Evolutionary conservation across 2,797 vertebrate genomes (phyloP).

Genomic region (Myotis findleyi): DNA sequence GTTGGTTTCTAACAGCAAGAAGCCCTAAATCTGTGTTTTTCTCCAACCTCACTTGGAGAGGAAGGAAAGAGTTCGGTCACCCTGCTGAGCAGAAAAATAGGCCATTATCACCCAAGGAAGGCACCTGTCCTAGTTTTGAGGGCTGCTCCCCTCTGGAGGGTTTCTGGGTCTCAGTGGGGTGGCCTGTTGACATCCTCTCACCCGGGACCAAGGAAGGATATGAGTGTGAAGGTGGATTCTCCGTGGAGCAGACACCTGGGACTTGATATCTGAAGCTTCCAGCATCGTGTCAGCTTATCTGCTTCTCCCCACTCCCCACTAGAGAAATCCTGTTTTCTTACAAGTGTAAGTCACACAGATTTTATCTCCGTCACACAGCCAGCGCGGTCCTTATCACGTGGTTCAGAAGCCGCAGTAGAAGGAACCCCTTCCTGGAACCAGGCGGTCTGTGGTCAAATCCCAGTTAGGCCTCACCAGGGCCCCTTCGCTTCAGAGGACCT

Average conservation of each 20-base stretch:
- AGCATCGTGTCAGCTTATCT: not conserved
- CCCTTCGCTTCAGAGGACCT: not conserved
- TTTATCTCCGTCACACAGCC: not conserved
- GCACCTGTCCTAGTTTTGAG: slow-evolving; percentile 70
- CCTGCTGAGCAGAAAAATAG: slow-evolving; percentile 68
- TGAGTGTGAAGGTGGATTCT: not conserved
- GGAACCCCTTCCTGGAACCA: not conserved
- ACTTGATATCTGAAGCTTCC: not conserved
- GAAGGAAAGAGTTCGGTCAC: slow-evolving; percentile 41
- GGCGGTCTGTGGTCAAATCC: not conserved
- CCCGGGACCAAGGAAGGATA: not conserved
- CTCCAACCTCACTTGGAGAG: slow-evolving; percentile 43
- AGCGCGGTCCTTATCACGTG: not conserved
- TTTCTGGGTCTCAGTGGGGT: slow-evolving; percentile 22
- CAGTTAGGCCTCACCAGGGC: not conserved
- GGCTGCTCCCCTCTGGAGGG: not conserved
- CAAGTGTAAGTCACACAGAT: accelerated
- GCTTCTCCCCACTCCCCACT: not conserved
- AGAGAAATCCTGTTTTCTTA: not conserved
- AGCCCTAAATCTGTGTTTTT: slow-evolving; percentile 27
- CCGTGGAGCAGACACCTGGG: not conserved
- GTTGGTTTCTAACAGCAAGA: slow-evolving; percentile 62
- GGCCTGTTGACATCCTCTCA: not conserved
- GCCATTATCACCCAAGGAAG: slow-evolving; percentile 26
- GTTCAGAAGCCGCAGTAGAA: not conserved